Percentiles rank a stretch among this genome's conserved stretches.
These are phyloP conservation scores for Acrocephalus kingi DNA, from an alignment of 2,113 vertebrate species.

Conservation along the genomic window DNA sequence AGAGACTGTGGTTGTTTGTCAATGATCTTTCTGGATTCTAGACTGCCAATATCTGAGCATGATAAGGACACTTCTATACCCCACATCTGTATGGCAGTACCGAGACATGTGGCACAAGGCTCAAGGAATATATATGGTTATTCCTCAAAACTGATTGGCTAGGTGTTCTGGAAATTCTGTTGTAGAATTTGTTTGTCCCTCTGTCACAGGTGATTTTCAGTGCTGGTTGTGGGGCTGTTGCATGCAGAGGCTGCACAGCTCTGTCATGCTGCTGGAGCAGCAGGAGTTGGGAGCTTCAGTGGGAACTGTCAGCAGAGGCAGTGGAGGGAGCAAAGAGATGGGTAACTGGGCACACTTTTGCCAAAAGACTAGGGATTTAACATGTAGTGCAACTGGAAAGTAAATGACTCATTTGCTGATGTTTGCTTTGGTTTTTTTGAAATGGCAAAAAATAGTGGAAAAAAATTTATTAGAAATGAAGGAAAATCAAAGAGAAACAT, in stretches of 20 bases:
- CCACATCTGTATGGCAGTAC: accelerated
- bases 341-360: neutral
- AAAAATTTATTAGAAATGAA: neutral
- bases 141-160: neutral
- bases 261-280: neutral
- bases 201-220: neutral
- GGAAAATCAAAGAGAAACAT: neutral
- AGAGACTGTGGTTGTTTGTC: neutral
- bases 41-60: neutral
- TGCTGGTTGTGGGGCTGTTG: neutral
- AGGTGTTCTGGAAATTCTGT: neutral
- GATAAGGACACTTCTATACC: neutral
- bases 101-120: accelerated
- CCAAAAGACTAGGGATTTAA: neutral
- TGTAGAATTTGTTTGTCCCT: neutral
- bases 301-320: neutral
- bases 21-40: neutral
- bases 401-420: neutral
- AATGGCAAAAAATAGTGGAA: accelerated
- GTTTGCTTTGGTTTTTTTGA: neutral
- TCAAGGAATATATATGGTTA: neutral
- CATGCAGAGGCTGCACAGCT: neutral
- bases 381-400: neutral
- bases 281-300: neutral
- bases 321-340: neutral